phyloP scores from a whole-genome alignment of 1,140 invertebrate genomes.

The Drosophila suzukii region DNA sequence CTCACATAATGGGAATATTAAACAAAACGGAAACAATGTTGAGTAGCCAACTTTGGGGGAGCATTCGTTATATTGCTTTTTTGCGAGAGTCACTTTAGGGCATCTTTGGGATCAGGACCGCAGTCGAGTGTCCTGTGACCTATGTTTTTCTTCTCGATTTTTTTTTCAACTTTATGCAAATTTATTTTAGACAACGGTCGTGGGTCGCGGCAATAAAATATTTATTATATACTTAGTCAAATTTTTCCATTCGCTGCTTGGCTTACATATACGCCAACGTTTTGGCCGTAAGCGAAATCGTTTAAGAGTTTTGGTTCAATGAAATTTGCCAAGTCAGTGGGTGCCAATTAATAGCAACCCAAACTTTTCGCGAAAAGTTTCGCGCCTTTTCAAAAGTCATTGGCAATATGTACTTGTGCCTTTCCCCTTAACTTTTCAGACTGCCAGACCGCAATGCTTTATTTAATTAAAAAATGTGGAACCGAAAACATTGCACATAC shows the following conservation, averaged over 20 bases:
- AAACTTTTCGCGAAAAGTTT: slow-evolving; percentile 39
- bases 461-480: slow-evolving; percentile 46
- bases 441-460: not conserved
- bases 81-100: slow-evolving; percentile 34
- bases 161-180: slow-evolving; percentile 13
- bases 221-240: slow-evolving; percentile 40
- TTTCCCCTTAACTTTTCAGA: slow-evolving; percentile 52
- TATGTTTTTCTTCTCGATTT: not conserved
- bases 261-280: not conserved
- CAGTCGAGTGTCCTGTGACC: slow-evolving; percentile 1
- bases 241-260: slow-evolving; percentile 15
- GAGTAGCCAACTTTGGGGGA: slow-evolving; percentile 1
- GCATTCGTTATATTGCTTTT: slow-evolving; percentile 1
- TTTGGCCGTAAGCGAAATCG: slow-evolving; percentile 6
- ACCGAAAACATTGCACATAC: slow-evolving; percentile 49
- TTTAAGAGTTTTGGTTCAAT: slow-evolving; percentile 9
- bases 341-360: slow-evolving; percentile 58
- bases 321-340: slow-evolving; percentile 56
- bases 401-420: slow-evolving; percentile 51
- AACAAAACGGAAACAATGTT: slow-evolving; percentile 20
- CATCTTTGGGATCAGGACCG: slow-evolving; percentile 22
- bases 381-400: slow-evolving; percentile 52
- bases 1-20: slow-evolving; percentile 19
- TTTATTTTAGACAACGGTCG: slow-evolving; percentile 33
- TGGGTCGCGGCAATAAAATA: slow-evolving; percentile 30